Conservation (phyloP, 2,113 vertebrate genomes). For the Irena cyanogastra region DNA sequence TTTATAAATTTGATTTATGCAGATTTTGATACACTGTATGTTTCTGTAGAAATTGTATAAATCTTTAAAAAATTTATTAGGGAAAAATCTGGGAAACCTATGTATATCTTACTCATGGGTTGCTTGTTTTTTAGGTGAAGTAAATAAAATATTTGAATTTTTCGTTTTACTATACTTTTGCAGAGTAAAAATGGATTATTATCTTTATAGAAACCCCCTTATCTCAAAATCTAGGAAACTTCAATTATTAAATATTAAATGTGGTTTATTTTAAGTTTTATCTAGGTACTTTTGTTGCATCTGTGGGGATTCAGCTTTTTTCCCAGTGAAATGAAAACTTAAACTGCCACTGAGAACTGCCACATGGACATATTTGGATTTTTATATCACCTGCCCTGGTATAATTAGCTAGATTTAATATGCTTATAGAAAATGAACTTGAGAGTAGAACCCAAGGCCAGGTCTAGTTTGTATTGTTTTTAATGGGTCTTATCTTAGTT, state of each 20-base stretch:
- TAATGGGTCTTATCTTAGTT: not conserved
- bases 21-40: constrained; percentile 86
- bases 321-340: not conserved
- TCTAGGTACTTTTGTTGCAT: not conserved
- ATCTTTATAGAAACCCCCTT: not conserved
- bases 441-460: not conserved
- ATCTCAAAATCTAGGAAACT: not conserved
- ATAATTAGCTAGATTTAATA: not conserved
- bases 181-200: not conserved
- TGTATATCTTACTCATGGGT: constrained; percentile 76
- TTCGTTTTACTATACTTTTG: constrained; percentile 37
- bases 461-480: not conserved
- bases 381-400: not conserved
- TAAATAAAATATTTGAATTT: constrained; percentile 80
- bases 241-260: not conserved
- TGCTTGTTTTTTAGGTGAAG: constrained; percentile 81
- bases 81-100: constrained; percentile 68
- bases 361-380: not conserved
- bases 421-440: not conserved
- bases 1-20: constrained; percentile 85
- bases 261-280: not conserved
- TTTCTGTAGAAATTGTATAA: constrained; percentile 87
- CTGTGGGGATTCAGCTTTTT: not conserved
- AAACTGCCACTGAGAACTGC: not conserved
- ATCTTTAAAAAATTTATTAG: constrained; percentile 76